Conservation (phyloP, 2,113 vertebrate species). For the Misgurnus mizolepis region DNA sequence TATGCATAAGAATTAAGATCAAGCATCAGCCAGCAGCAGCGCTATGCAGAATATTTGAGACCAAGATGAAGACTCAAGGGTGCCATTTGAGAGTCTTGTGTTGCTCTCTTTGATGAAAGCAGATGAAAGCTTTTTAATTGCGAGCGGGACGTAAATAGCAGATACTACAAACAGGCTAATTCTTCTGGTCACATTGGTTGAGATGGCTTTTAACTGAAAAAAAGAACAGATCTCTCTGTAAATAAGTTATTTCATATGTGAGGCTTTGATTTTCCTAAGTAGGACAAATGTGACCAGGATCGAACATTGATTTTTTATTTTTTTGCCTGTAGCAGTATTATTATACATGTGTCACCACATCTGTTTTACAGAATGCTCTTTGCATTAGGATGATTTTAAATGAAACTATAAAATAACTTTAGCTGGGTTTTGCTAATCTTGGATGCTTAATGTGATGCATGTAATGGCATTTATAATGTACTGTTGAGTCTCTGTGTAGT, state of each 20-base stretch:
- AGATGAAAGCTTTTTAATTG: constrained; percentile 33
- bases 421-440: no score
- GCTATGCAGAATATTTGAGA: background rate
- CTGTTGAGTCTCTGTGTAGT: background rate
- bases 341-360: no score
- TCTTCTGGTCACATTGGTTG: constrained; percentile 1
- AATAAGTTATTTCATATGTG: no score
- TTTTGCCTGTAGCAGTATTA: no score
- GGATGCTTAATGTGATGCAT: background rate
- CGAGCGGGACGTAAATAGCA: constrained; percentile 7
- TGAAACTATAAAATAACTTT: no score
- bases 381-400: no score
- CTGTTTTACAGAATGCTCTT: no score
- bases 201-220: background rate
- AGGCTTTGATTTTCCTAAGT: background rate
- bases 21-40: background rate
- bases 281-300: background rate
- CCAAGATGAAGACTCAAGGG: constrained; percentile 25
- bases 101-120: constrained; percentile 33
- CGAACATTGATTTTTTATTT: background rate
- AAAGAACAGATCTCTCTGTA: background rate
- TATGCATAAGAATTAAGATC: background rate
- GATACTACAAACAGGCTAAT: background rate
- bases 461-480: background rate
- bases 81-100: background rate